These are phyloP conservation scores for Malurus leucopterus DNA, from an alignment of 2,797 vertebrate genomes.

Conservation along the genomic window DNA sequence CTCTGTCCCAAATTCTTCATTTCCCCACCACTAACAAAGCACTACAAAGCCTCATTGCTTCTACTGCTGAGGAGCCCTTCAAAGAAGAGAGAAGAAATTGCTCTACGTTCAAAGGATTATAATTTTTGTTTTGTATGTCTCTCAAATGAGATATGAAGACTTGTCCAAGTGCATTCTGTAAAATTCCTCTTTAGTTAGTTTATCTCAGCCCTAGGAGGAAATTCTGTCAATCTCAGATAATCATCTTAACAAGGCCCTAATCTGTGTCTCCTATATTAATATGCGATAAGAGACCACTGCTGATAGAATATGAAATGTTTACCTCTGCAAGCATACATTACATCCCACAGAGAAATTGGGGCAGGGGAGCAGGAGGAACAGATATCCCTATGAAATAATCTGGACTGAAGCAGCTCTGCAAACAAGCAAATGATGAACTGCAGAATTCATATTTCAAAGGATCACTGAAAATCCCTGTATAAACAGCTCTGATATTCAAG, in stretches of 20 bases:
- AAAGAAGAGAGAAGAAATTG: neutral
- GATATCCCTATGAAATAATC: constrained; percentile 12
- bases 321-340: constrained; percentile 24
- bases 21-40: neutral
- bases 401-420: constrained; percentile 43
- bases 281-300: neutral
- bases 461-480: constrained; percentile 39
- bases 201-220: constrained; percentile 24
- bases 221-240: constrained; percentile 37
- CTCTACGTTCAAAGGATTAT: neutral
- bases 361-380: neutral
- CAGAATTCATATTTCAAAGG: constrained; percentile 8
- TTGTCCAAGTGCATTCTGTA: neutral
- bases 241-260: constrained; percentile 10
- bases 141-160: constrained; percentile 1
- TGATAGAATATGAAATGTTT: constrained; percentile 49
- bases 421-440: constrained; percentile 48
- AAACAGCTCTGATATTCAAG: constrained; percentile 44
- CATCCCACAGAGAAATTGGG: neutral
- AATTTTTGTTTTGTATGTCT: neutral
- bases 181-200: constrained; percentile 29
- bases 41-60: neutral
- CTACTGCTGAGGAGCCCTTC: neutral
- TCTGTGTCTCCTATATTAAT: neutral
- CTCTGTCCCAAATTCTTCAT: neutral